Base-by-base conservation (phyloP, 1,140 invertebrate genomes). In the Hormaphis cornu region DNA sequence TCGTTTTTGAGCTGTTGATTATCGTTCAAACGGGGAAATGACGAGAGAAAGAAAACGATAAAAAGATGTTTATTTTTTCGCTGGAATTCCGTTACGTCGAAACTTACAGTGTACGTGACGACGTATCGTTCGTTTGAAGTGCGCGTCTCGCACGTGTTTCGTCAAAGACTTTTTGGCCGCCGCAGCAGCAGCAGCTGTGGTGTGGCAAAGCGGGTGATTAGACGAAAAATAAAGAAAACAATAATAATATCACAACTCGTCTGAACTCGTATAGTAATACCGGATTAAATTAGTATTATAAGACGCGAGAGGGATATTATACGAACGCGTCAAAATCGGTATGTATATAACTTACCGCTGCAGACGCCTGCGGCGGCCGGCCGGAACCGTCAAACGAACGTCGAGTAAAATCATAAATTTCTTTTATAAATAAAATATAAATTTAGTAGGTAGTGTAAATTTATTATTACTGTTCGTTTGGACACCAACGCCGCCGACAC, bases 121-220 rank as follows among this genome's bases (percentile, higher is more conserved):
- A n/a, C 33, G 33, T 35, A 56, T 56, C 16, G 33, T 58, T 16
- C 22, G 54, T 58, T 58, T 58, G 54, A 58, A 58, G 54, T 37
- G 20, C 30, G 3, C 53, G 30, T 35, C n/a, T n/a, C 18, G 35
- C 54, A 58, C 54, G 54, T 58, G 20, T 56, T 22, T 56, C 22
- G 20, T 58, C 2, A 0, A 22, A 56, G 1, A 26, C 6, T 12
- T 56, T 10, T 33, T 8, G 52, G n/a, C n/a, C n/a, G n/a, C n/a
- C n/a, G n/a, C n/a, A n/a, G n/a, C n/a, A n/a, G n/a, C n/a, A n/a
- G n/a, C n/a, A n/a, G n/a, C n/a, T n/a, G n/a, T n/a, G n/a, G n/a
- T n/a, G n/a, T n/a, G n/a, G n/a, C n/a, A n/a, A n/a, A n/a, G n/a
- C n/a, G n/a, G 2, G 54, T n/a, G 40, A 58, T 58, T 40, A 58